These are phyloP conservation scores for Pelodytes ibericus DNA, from an alignment of 2,797 vertebrate species.

Conservation along the genomic window DNA sequence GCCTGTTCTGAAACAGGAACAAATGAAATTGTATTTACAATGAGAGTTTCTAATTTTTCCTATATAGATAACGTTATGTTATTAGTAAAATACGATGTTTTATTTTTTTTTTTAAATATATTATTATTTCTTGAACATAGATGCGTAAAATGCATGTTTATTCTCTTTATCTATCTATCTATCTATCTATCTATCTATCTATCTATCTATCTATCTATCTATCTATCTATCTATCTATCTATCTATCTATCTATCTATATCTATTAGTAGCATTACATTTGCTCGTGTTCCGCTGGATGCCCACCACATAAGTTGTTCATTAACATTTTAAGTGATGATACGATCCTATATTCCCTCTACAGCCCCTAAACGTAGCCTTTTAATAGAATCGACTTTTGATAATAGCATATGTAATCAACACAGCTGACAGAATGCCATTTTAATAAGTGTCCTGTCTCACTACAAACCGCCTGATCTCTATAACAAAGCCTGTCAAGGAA, in stretches of 20 bases:
- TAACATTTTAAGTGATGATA: constrained; percentile 62
- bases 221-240: constrained; percentile 22
- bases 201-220: constrained; percentile 26
- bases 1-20: no score
- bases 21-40: no score
- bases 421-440: constrained; percentile 51
- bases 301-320: constrained; percentile 47
- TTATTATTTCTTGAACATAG: no score
- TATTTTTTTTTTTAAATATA: no score
- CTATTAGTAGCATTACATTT: not conserved
- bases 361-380: not conserved
- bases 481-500: constrained; percentile 45
- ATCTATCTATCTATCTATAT: constrained; percentile 5
- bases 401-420: constrained; percentile 38
- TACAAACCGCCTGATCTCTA: constrained; percentile 41
- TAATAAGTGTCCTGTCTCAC: constrained; percentile 34
- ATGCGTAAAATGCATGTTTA: not conserved
- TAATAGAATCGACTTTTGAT: constrained; percentile 24
- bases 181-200: constrained; percentile 23
- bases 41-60: no score
- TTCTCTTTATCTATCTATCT: constrained; percentile 10
- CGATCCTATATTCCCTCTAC: not conserved
- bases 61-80: no score
- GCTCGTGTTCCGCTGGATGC: not conserved
- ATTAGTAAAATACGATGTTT: no score